A percentile compares a stretch with the other conserved stretches of the same genome.
Evolutionary conservation across 2,888 invertebrate genomes (phyloP).

Genomic region (Hydroisotoma schaefferi): DNA sequence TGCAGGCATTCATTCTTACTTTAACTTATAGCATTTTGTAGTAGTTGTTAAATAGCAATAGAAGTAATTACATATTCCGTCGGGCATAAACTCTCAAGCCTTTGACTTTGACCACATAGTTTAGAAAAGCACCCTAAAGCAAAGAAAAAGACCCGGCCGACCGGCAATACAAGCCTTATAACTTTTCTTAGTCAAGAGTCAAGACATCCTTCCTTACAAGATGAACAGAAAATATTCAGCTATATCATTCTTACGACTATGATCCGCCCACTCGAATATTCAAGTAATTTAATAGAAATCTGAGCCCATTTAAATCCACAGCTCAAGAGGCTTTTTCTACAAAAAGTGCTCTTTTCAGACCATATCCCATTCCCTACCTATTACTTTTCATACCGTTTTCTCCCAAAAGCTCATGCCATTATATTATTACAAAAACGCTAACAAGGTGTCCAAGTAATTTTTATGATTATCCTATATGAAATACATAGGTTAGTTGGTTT

Average conservation of each 20-base stretch:
- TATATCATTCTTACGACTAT: constrained; percentile 3
- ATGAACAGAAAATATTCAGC: constrained; percentile 2
- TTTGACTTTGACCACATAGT: constrained; percentile 12
- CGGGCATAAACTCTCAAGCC: constrained; percentile 6
- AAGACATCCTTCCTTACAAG: neutral
- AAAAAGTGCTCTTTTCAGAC: too few species aligned
- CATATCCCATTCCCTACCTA: too few species aligned
- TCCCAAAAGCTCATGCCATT: too few species aligned
- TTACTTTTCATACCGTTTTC: too few species aligned
- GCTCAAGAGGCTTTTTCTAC: too few species aligned
- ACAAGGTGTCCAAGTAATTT: too few species aligned
- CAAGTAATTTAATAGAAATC: constrained; percentile 11
- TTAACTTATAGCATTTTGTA: neutral
- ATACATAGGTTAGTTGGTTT: too few species aligned
- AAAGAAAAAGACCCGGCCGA: neutral
- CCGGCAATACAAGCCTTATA: too few species aligned
- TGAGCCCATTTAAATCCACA: neutral
- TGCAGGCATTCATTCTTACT: too few species aligned
- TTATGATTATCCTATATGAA: too few species aligned
- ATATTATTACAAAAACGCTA: too few species aligned
- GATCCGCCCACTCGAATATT: constrained; percentile 14
- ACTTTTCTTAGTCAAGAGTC: too few species aligned
- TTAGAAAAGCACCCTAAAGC: constrained; percentile 18
- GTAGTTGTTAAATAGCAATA: neutral
- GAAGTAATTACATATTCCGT: constrained; percentile 7